A percentile compares a stretch with the other conserved stretches of the same genome.
Evolutionary conservation across 2,888 invertebrate species (phyloP).

Genomic region (Troglohyphantes excavatus): DNA sequence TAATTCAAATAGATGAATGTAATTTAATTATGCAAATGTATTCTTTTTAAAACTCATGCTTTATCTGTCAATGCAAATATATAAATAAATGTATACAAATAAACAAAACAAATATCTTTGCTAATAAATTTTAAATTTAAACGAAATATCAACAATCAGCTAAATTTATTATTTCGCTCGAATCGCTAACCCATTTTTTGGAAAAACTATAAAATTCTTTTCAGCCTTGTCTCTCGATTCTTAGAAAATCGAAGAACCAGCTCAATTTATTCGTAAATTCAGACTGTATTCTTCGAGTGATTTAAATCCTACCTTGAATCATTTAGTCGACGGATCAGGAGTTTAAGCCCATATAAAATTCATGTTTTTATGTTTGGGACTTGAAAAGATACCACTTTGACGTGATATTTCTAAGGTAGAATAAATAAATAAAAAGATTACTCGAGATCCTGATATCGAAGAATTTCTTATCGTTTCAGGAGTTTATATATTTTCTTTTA

Average conservation of each 20-base stretch:
- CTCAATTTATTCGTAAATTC: neutral
- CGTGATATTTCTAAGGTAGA: slow-evolving; percentile 5
- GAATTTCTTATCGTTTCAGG: neutral
- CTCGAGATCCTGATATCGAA: neutral
- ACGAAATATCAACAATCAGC: too few species aligned
- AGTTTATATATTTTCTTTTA: neutral
- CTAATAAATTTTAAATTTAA: too few species aligned
- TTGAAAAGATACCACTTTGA: neutral
- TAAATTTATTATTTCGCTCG: too few species aligned
- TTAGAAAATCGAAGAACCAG: neutral
- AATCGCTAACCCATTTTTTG: too few species aligned
- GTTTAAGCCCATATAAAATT: slow-evolving; percentile 5
- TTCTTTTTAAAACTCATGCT: too few species aligned
- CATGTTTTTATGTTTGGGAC: slow-evolving; percentile 1
- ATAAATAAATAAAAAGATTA: neutral
- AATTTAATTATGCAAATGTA: too few species aligned
- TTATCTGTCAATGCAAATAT: too few species aligned
- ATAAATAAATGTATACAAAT: too few species aligned
- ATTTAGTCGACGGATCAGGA: neutral
- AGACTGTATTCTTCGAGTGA: slow-evolving; percentile 1
- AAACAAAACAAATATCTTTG: too few species aligned
- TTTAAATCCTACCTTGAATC: slow-evolving; percentile 9
- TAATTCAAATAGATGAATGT: too few species aligned
- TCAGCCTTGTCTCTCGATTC: too few species aligned
- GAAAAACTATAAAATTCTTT: too few species aligned